These are phyloP conservation scores for Aptenodytes patagonicus DNA, from an alignment of 2,113 vertebrate species.

Conservation along the genomic window DNA sequence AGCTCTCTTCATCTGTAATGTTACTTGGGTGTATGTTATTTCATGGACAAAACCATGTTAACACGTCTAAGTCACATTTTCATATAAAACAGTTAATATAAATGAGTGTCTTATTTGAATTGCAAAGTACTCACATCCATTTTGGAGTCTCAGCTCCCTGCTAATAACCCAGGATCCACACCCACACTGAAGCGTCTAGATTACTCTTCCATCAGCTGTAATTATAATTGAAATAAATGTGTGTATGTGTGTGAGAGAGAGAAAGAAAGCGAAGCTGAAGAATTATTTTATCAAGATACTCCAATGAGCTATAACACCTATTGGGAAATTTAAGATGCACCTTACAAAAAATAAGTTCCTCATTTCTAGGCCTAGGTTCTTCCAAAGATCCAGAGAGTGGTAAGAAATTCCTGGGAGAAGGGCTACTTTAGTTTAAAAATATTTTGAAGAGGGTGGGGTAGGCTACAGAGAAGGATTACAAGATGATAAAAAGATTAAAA, in stretches of 20 bases:
- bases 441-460: neutral
- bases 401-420: neutral
- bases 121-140: neutral
- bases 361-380: neutral
- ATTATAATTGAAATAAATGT: neutral
- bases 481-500: neutral
- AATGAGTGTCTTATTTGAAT: neutral
- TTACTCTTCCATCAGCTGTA: neutral
- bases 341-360: neutral
- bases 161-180: neutral
- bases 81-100: neutral
- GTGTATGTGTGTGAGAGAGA: neutral
- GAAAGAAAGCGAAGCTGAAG: neutral
- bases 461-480: neutral
- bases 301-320: neutral
- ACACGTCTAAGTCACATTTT: neutral
- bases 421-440: neutral
- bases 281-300: neutral
- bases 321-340: neutral
- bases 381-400: neutral
- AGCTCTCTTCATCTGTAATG: neutral
- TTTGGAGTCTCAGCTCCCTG: neutral
- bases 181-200: neutral
- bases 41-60: neutral
- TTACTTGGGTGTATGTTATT: neutral